Base-by-base conservation (phyloP, 1,140 invertebrate genomes). In the Drosophila nannoptera region DNA sequence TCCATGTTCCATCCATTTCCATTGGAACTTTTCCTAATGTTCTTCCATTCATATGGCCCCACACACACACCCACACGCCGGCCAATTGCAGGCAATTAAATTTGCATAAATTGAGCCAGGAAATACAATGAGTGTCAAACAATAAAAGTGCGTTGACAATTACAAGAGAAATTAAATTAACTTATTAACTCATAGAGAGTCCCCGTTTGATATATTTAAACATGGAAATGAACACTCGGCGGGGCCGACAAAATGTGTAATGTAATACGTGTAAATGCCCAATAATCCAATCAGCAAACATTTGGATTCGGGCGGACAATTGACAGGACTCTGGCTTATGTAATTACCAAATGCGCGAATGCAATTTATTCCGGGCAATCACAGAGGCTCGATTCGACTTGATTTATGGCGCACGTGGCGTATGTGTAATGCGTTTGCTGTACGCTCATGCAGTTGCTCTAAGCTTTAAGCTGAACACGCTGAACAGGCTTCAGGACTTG, bases 111-210 rank as follows among this genome's bases (percentile, higher is more conserved):
- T 84, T 77, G 67, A 32, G 60, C 61, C 46, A 54, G 63, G 12
- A 42, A 46, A 69, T 54, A 69, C 56, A 61, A 69, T 63, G 58
- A 58, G 67, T 73, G 59, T 69, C 80, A 81, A 80, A 84, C 81
- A 84, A 84, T 80, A 77, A 71, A 84, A 77, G 77, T 80, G 70
- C 77, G 58, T 65, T 84, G 81, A 84, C 81, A 84, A 84, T 86
- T 86, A 84, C 81, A 86, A 69, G 73, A 69, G 58, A 86, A 84
- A 84, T 84, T 84, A 86, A 84, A 84, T 84, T 84, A 84, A 84
- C 81, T 86, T 84, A 84, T 86, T 84, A 86, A 84, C 67, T 67
- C 46, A 16, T 54, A 55, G 52, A 55, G 52, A 62, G 69, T 42
- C 49, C 16, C 45, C 32, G 22, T 59, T 8, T 46, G 55, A 73